phyloP scores from a whole-genome alignment of 2,797 vertebrate species.

The Crocidura indochinensis region DNA sequence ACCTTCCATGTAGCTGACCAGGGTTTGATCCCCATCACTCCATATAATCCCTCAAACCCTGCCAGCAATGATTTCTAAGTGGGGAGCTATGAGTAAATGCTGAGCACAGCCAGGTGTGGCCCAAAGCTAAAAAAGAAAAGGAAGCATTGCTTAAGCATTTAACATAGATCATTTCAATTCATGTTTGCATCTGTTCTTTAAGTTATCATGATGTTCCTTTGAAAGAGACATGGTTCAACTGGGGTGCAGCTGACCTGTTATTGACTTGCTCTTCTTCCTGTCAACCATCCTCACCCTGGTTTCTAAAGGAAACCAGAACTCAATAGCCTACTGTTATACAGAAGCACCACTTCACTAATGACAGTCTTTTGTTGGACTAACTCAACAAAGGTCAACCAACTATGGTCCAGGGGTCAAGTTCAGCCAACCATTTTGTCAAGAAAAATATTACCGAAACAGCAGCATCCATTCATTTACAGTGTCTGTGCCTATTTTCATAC shows the following conservation, averaged over 20 bases:
- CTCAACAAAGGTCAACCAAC: conserved; percentile 24
- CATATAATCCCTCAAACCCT: no score
- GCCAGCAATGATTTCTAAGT: no score
- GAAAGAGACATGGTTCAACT: neutral
- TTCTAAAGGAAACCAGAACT: conserved; percentile 21
- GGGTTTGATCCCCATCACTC: no score
- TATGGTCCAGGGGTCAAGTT: neutral
- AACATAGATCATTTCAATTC: conserved; percentile 20
- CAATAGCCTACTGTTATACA: neutral
- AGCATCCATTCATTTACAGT: neutral
- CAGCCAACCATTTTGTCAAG: conserved; percentile 7
- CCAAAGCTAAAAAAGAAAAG: neutral
- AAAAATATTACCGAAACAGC: conserved; percentile 14
- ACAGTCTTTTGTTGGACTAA: conserved; percentile 6
- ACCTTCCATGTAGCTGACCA: no score
- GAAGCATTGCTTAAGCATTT: conserved; percentile 17
- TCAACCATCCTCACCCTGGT: neutral
- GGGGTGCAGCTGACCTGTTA: neutral
- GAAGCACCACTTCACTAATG: conserved; percentile 41
- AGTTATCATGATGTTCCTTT: neutral
- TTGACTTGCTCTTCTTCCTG: neutral
- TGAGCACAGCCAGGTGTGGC: neutral
- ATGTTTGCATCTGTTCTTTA: neutral
- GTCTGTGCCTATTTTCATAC: neutral
- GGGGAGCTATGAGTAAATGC: no score